These are phyloP conservation scores for Drosophila trapezifrons DNA, from an alignment of 1,140 invertebrate species.

Conservation along the genomic window DNA sequence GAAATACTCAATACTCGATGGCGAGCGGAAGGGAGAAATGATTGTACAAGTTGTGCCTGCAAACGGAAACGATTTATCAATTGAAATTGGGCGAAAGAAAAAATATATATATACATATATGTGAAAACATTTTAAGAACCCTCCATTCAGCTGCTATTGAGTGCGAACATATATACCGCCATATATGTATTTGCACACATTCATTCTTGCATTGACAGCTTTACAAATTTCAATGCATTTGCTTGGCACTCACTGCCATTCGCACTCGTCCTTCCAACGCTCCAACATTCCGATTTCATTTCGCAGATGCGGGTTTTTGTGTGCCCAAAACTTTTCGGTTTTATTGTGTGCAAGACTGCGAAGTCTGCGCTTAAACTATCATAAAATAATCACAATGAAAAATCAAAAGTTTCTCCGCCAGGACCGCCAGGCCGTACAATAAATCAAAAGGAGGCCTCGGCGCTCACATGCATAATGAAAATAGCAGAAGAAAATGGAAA, in stretches of 20 bases:
- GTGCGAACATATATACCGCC: slow-evolving; percentile 29
- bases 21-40: slow-evolving; percentile 3
- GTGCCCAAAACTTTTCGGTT: slow-evolving; percentile 51
- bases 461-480: slow-evolving; percentile 65
- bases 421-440: slow-evolving; percentile 50
- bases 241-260: slow-evolving; percentile 52
- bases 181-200: slow-evolving; percentile 21
- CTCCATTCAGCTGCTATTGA: slow-evolving; percentile 30
- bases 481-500: slow-evolving; percentile 43
- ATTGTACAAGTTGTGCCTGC: slow-evolving; percentile 18
- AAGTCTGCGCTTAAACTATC: slow-evolving; percentile 68
- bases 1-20: slow-evolving; percentile 7
- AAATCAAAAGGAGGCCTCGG: slow-evolving; percentile 58
- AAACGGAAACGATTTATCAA: slow-evolving; percentile 52
- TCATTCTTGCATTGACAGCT: slow-evolving; percentile 51
- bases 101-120: slow-evolving; percentile 15
- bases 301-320: slow-evolving; percentile 41
- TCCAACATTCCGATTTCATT: slow-evolving; percentile 31
- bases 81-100: slow-evolving; percentile 28
- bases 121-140: slow-evolving; percentile 38
- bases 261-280: slow-evolving; percentile 16
- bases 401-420: slow-evolving; percentile 63
- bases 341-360: slow-evolving; percentile 20
- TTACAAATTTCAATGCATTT: slow-evolving; percentile 62
- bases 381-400: slow-evolving; percentile 81